phyloP scores from a whole-genome alignment of 2,888 invertebrate genomes.

The Ephialtes manifestator region DNA sequence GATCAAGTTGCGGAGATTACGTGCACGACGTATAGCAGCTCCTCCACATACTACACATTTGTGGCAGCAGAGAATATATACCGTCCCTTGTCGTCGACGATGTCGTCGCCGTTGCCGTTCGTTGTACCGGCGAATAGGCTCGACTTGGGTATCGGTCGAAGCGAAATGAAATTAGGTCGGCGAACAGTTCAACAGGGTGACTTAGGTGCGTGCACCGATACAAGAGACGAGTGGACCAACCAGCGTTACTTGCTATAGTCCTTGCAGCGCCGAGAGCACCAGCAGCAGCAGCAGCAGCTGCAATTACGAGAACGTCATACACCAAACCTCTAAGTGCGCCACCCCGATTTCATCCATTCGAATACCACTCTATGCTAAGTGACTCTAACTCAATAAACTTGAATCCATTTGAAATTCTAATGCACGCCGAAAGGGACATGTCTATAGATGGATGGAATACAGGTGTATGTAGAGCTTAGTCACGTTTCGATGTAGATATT shows the following conservation, averaged over 20 bases:
- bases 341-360: constrained; percentile 58
- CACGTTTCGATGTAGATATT: neutral
- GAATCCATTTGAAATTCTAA: constrained; percentile 67
- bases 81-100: neutral
- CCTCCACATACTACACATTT: neutral
- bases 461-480: neutral
- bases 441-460: neutral
- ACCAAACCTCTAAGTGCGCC: constrained; percentile 55
- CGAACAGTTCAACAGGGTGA: neutral
- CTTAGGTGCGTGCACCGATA: neutral
- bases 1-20: constrained; percentile 3
- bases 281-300: neutral
- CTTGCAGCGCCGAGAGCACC: neutral
- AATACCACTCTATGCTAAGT: constrained; percentile 65
- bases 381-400: constrained; percentile 61
- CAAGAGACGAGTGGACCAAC: constrained; percentile 4
- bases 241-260: neutral
- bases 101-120: neutral
- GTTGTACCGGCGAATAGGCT: neutral
- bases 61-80: neutral
- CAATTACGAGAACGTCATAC: constrained; percentile 29
- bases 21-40: neutral
- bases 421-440: constrained; percentile 31
- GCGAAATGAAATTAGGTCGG: constrained; percentile 53
- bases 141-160: constrained; percentile 9